Percentiles rank a stretch among this genome's conserved stretches.
These are phyloP conservation scores for Matsumurasca onukii DNA, from an alignment of 1,140 invertebrate genomes.

Conservation along the genomic window DNA sequence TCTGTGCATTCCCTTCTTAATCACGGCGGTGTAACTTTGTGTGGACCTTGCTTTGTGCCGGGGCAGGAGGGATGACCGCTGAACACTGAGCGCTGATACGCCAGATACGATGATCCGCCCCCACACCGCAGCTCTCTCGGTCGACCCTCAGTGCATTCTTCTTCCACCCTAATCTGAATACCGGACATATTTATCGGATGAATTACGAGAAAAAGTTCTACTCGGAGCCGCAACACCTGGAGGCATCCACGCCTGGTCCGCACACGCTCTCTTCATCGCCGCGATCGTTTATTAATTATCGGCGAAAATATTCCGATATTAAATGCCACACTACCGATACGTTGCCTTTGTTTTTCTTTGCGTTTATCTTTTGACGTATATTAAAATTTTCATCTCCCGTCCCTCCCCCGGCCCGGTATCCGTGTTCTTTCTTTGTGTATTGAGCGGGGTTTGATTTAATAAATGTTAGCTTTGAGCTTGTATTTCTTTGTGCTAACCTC, in stretches of 20 bases:
- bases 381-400: slow-evolving; percentile 11
- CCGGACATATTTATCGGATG: slow-evolving; percentile 10
- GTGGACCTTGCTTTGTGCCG: no score
- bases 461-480: neutral
- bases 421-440: neutral
- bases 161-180: neutral
- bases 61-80: no score
- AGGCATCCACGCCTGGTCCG: no score
- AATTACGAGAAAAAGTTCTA: slow-evolving; percentile 11
- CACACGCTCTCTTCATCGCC: neutral
- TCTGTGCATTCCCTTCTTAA: no score
- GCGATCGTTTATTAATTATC: slow-evolving; percentile 11
- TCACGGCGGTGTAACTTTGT: no score
- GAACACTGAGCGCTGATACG: no score
- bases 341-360: neutral
- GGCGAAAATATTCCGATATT: slow-evolving; percentile 8
- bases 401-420: neutral
- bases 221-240: neutral
- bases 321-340: neutral
- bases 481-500: no score
- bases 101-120: no score
- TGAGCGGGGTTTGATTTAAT: neutral
- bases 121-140: no score
- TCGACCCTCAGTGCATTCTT: neutral
- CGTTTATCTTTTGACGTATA: slow-evolving; percentile 16